Base-by-base conservation (phyloP, 2,888 invertebrate species). In the Amphimallon solstitiale region DNA sequence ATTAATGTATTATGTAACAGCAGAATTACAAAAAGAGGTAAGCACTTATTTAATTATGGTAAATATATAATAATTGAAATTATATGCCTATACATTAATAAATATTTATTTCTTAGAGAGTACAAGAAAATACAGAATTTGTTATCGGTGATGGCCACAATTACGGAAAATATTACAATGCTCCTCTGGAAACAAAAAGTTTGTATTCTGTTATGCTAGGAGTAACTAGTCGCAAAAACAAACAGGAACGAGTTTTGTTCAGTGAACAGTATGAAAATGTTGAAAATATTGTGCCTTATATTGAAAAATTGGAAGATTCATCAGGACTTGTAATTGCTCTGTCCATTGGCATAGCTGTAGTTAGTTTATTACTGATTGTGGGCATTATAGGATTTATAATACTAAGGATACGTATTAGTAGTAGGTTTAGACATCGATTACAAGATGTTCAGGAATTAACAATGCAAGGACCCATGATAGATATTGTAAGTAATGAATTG, bases 1-100 rank as follows among this genome's bases (percentile, higher is more conserved):
- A 0, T 79, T 90, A 2, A 88, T 90, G 1, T 95, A 93, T 79
- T 96, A 96, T 77, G 90, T 95, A 29, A 87, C 94, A 4, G 95
- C 93, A 0, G 92, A 94, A 80, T 82, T 96, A 67, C 86, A 88
- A 62, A 89, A 90, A 17, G 85, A 88, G 71, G 87, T 84, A 82
- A 70, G 46, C 62, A 15, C 12, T 40, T 37, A 15, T 29, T 14
- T 51, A 29, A 5, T 5, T 40, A 2, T 29, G 35, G 17, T 62
- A 35, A 14, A 35, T 43, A 38, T 23, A 62, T 3, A 38, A n/a
- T n/a, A n/a, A n/a, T n/a, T n/a, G n/a, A n/a, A n/a, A n/a, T n/a
- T 63, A 40, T 38, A 40, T 40, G 23, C n/a, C 37, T 56, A 37
- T 62, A 51, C 75, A 75, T 38, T 72, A 84, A 79, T 86, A 88